Base-by-base conservation (phyloP, 53 echinoderm and acorn worm genomes). In the Paracentrotus lividus region DNA sequence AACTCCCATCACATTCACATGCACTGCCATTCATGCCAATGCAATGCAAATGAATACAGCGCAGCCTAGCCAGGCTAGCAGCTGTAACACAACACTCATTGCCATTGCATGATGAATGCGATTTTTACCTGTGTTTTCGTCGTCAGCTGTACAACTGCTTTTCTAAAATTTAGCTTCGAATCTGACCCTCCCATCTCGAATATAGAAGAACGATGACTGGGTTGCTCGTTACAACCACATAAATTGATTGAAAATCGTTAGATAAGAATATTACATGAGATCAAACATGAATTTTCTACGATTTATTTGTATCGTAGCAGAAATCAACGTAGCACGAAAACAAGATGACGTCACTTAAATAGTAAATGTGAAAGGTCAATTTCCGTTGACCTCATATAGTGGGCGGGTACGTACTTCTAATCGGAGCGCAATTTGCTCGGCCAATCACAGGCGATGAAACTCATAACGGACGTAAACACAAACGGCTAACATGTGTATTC, bases 81-180 rank as follows among this genome's bases (percentile, higher is more conserved):
- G 61, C 61, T 61, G n/a, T 61, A 23, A 5, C 59, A 23, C 21
- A 59, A 24, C n/a, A 26, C 61, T 14, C 16, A 26, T 60, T n/a
- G 61, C 8, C 26, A 27, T 60, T n/a, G 24, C n/a, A 60, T 18
- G 61, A 5, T 16, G 27, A 64, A 29, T 29, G n/a, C 8, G 26
- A 6, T 10, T 29, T 10, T 69, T 93, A 97, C 97, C 96, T 98
- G 99, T 92, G 99, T 98, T 96, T 98, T 98, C 75, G 98, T 98
- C 18, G 99, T 97, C 88, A 97, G 94, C 84, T 98, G 99, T 31
- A 98, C 97, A 33, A 98, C 99, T 78, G 99, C 99, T 84, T 98
- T 98, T 67, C 99, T 90, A 61, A 98, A 98, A 96, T 98, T 98
- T 40, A 98, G 96, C 95, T 98, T 98, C 44, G 99, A 98, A 88